Conservation (phyloP, 1,140 invertebrate species). For the Diachasma alloeum region DNA sequence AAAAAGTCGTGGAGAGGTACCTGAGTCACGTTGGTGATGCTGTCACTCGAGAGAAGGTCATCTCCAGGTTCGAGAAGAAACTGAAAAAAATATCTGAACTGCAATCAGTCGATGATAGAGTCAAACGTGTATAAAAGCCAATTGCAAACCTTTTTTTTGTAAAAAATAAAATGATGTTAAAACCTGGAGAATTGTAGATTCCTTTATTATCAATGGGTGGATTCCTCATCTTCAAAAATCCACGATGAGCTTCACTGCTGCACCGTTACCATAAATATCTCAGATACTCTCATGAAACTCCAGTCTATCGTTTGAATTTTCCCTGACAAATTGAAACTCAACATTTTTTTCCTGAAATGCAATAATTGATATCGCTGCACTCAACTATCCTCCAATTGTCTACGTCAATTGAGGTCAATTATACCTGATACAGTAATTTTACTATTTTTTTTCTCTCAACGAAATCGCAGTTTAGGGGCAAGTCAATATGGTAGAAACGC, state of each 20-base stretch:
- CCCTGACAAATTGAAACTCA: neutral
- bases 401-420: neutral
- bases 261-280: neutral
- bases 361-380: neutral
- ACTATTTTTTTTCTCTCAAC: neutral
- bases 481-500: neutral
- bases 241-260: neutral
- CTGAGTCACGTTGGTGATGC: slow-evolving; percentile 40
- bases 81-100: slow-evolving; percentile 53
- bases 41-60: slow-evolving; percentile 48
- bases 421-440: neutral
- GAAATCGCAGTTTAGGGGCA: neutral
- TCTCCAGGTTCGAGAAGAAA: slow-evolving; percentile 59
- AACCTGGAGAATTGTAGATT: neutral
- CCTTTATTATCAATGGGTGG: neutral
- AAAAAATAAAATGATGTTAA: neutral
- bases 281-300: neutral
- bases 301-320: neutral
- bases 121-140: slow-evolving; percentile 32
- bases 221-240: neutral
- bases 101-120: slow-evolving; percentile 45
- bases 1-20: slow-evolving; percentile 57
- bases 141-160: neutral
- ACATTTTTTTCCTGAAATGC: neutral
- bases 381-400: neutral